phyloP scores from a whole-genome alignment of 2,888 invertebrate genomes.

The Agriopis marginaria region DNA sequence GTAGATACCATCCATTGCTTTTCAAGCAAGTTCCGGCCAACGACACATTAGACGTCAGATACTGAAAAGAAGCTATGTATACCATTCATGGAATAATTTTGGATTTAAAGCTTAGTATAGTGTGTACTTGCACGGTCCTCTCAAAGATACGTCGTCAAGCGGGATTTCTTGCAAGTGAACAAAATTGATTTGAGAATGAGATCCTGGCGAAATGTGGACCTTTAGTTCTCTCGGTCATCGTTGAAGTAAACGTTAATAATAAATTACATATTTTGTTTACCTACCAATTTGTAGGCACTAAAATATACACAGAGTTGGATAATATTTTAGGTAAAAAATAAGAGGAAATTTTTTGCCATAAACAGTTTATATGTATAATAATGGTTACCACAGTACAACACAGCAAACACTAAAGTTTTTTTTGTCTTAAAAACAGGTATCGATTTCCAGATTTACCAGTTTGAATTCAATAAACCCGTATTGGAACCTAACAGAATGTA shows the following conservation, averaged over 20 bases:
- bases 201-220: conserved; percentile 52
- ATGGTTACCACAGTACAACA: background rate
- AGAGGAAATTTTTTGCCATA: background rate
- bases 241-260: background rate
- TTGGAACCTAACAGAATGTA: conserved; percentile 6
- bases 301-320: background rate
- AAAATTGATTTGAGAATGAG: conserved; percentile 76
- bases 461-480: conserved; percentile 9
- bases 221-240: conserved; percentile 30
- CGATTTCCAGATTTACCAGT: conserved; percentile 21
- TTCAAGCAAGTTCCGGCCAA: conserved; percentile 36
- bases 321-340: background rate
- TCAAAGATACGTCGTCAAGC: conserved; percentile 66
- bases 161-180: conserved; percentile 77
- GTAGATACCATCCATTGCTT: conserved; percentile 60
- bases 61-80: conserved; percentile 43
- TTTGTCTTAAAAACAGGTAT: conserved; percentile 4
- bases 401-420: background rate
- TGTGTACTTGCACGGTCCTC: conserved; percentile 49
- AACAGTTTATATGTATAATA: background rate
- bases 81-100: conserved; percentile 28
- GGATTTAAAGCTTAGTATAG: conserved; percentile 20
- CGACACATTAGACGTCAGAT: background rate
- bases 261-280: no score
- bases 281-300: no score